Evolutionary conservation across 2,797 vertebrate genomes (phyloP), one percentile per base, ranked within the genome.

Genomic region (Schizopygopsis pylzovi): DNA sequence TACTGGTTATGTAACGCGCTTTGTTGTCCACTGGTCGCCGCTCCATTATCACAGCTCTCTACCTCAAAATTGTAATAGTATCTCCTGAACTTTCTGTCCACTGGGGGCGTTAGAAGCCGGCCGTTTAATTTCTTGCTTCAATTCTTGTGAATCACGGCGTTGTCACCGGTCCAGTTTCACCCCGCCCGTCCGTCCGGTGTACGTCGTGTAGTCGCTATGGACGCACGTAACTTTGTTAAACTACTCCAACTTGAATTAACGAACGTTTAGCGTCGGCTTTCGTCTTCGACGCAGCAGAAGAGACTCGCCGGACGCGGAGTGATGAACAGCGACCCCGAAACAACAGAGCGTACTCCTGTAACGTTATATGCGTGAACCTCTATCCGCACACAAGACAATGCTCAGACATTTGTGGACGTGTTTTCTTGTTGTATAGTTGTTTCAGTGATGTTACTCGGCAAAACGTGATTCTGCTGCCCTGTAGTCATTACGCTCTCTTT

Each of bases 201-300:
- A 37, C 18, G 67, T 68, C 79, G 56, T 61, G 52, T 63, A 80
- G 88, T 86, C 89, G 82, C 84, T 85, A 89, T 89, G 87, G 87
- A 84, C 78, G 84, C 84, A 86, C 68, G 78, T 65, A 87, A 85
- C 75, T 79, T 72, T 56, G 39, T 67, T 70, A 65, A 87, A 82
- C 59, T 85, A n/a, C 72, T 33, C 37, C 73, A 47, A 61, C 56
- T 87, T 65, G 61, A 25, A n/a, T 28, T 67, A 83, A 56, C 33
- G 45, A 45, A 67, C 12, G 22, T 81, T 43, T 63, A 73, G 43
- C 39, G 28, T 49, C 20, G 13, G 52, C 3, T 63, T 54, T 84
- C 28, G 20, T n/a, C 25, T 61, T 61, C 10, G 28, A 16, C 15
- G 20, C 43, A 16, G 16, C 15, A 7, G 41, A 63, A 49, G 22